phyloP scores from a whole-genome alignment of 2,797 vertebrate genomes.

The Sebastes nivosus region DNA sequence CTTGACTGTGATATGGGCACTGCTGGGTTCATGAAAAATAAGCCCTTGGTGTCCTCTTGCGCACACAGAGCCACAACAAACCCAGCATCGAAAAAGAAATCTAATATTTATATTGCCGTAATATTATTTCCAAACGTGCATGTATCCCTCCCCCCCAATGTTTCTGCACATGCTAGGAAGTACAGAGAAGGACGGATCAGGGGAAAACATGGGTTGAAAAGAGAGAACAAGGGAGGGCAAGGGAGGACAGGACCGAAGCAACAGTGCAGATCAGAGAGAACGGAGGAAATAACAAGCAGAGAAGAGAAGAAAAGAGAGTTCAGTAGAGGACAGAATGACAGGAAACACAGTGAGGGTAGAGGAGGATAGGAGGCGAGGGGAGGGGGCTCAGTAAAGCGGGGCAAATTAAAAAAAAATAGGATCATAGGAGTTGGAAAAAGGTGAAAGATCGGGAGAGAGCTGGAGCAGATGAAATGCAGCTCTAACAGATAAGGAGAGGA shows the following conservation, averaged over 20 bases:
- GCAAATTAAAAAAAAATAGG: conserved; percentile 32
- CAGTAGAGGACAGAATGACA: conserved; percentile 22
- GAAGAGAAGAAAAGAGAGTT: conserved; percentile 47
- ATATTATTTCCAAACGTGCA: neutral
- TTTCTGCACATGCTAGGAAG: conserved; percentile 7
- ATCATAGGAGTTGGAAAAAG: conserved; percentile 42
- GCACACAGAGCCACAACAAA: neutral
- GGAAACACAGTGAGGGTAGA: neutral
- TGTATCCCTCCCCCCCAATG: neutral
- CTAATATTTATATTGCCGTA: neutral
- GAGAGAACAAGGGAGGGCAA: conserved; percentile 47
- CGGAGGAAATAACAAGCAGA: conserved; percentile 52
- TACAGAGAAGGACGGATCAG: conserved; percentile 37
- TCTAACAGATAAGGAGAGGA: conserved; percentile 50
- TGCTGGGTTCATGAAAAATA: neutral
- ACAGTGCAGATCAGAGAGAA: conserved; percentile 52
- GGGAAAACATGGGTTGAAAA: conserved; percentile 44
- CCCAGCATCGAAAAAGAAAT: neutral
- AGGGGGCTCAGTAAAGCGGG: conserved; percentile 31
- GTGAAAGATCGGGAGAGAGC: conserved; percentile 51
- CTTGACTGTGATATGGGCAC: neutral
- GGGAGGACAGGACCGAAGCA: conserved; percentile 38
- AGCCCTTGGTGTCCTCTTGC: neutral
- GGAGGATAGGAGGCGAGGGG: neutral
- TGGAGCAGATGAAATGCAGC: conserved; percentile 53